Evolutionary conservation across 2,113 vertebrate species (phyloP).

Genomic region (Gymnarchus niloticus): DNA sequence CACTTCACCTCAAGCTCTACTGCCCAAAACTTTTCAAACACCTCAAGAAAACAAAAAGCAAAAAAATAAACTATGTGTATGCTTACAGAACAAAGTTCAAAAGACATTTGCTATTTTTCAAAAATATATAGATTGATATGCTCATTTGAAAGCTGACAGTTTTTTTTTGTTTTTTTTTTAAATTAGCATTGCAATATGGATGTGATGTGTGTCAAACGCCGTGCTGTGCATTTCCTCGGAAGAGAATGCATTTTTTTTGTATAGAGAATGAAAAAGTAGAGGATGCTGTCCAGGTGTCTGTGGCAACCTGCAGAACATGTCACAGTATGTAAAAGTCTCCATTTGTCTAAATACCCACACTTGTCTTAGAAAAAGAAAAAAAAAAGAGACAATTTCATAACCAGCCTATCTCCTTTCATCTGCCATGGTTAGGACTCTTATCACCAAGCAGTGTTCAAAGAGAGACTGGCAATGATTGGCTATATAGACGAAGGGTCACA

Average conservation of each 20-base stretch:
- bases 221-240: neutral
- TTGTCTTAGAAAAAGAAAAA: neutral
- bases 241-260: neutral
- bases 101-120: neutral
- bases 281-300: conserved; percentile 1
- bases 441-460: neutral
- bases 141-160: neutral
- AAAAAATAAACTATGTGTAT: too few species aligned
- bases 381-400: conserved; percentile 26
- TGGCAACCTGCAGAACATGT: neutral
- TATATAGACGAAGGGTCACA: neutral
- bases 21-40: neutral
- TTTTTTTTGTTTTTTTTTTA: neutral
- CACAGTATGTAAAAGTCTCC: neutral
- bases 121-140: neutral
- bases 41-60: neutral
- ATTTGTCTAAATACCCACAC: conserved; percentile 17
- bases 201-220: neutral
- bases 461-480: conserved; percentile 14
- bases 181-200: neutral
- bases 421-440: conserved; percentile 14
- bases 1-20: neutral
- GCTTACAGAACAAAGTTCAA: neutral
- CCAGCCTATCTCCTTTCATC: conserved; percentile 7
- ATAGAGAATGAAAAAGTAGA: neutral